Percentiles rank a stretch among this genome's conserved stretches.
Evolutionary conservation across 2,113 vertebrate genomes (phyloP).

Genomic region (Ariopsis seemanni): DNA sequence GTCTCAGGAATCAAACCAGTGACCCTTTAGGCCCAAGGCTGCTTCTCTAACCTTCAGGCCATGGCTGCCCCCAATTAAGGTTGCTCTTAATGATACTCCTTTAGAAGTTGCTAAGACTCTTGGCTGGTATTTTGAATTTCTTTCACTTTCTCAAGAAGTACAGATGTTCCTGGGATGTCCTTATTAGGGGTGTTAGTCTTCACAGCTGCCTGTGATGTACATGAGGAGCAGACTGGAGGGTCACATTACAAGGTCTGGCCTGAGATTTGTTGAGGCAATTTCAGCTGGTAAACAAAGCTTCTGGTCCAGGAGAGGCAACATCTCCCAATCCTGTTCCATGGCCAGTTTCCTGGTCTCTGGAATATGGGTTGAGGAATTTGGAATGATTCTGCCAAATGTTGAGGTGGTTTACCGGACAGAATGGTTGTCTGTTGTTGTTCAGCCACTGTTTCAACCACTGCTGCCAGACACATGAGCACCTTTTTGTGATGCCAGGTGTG

Average conservation of each 20-base stretch:
- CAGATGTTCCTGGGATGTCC: not conserved
- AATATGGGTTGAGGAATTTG: no score
- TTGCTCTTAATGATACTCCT: not conserved
- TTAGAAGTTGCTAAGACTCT: not conserved
- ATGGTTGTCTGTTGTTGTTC: not conserved
- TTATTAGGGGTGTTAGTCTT: not conserved
- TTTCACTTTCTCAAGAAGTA: not conserved
- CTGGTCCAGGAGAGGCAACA: not conserved
- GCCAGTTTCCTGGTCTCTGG: not conserved
- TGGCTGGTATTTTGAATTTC: not conserved
- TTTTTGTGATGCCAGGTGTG: no score
- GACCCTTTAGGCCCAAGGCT: no score
- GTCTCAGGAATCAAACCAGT: no score
- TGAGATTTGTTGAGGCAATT: not conserved
- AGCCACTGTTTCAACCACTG: not conserved
- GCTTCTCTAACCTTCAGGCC: no score
- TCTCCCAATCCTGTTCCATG: not conserved
- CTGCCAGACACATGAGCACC: no score
- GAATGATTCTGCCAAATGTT: no score
- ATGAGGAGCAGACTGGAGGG: not conserved
- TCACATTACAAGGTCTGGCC: not conserved
- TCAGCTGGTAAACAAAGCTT: not conserved
- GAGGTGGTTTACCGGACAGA: not conserved
- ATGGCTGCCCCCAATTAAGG: no score
- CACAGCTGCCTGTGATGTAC: not conserved